Evolutionary conservation across 2,797 vertebrate species (phyloP).

Genomic region (Enteromius treurensis): DNA sequence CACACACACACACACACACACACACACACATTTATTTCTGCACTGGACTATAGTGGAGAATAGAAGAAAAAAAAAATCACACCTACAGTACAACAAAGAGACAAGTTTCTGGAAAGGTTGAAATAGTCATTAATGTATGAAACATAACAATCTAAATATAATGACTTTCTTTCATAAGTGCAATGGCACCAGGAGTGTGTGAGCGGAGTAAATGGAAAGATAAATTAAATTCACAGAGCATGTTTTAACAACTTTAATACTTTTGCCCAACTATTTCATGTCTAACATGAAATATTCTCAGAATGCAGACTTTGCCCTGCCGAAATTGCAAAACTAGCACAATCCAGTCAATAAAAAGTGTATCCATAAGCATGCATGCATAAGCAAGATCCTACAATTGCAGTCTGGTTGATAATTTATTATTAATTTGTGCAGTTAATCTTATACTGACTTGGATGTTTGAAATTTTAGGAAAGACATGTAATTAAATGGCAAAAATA

Average conservation of each 20-base stretch:
- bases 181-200: not conserved
- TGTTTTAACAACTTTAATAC: constrained; percentile 21
- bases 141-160: not conserved
- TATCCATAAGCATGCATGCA: constrained; percentile 23
- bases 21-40: not conserved
- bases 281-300: constrained; percentile 1
- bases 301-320: constrained; percentile 16
- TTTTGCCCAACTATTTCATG: constrained; percentile 1
- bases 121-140: constrained; percentile 11
- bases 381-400: constrained; percentile 36
- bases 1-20: not conserved
- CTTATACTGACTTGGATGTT: constrained; percentile 4
- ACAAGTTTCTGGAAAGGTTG: not conserved
- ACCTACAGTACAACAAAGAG: not conserved
- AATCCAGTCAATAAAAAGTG: constrained; percentile 46
- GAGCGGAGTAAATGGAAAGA: not conserved
- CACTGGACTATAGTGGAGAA: not conserved
- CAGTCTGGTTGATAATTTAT: not conserved
- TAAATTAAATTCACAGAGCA: not conserved
- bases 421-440: constrained; percentile 17
- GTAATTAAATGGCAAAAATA: not conserved
- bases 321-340: constrained; percentile 41
- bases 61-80: not conserved
- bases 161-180: not conserved
- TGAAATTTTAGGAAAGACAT: not conserved